Evolutionary conservation across 2,113 vertebrate genomes (phyloP).

Genomic region (Grus americana): DNA sequence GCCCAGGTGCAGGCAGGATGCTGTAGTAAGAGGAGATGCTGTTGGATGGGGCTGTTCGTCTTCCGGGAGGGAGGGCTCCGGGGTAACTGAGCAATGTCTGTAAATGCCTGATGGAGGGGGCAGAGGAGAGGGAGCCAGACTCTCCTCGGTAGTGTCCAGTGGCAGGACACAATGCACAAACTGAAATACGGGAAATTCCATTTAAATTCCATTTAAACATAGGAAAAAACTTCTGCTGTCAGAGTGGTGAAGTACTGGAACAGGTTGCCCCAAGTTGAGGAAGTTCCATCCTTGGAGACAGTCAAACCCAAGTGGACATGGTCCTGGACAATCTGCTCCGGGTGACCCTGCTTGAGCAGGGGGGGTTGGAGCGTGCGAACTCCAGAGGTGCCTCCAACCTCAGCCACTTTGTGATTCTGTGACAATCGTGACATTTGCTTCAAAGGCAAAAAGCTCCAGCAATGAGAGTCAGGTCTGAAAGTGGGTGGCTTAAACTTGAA

Average conservation of each 20-base stretch:
- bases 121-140: neutral
- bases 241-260: neutral
- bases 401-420: neutral
- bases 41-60: neutral
- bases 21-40: accelerated
- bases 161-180: neutral
- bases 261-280: neutral
- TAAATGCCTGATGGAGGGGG: neutral
- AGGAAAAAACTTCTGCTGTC: neutral
- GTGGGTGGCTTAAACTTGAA: neutral
- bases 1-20: neutral
- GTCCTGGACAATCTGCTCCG: neutral
- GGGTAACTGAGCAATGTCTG: neutral
- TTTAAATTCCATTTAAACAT: neutral
- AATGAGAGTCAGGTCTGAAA: neutral
- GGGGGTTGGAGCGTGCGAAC: neutral
- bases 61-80: accelerated
- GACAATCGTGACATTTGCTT: neutral
- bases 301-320: neutral
- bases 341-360: neutral
- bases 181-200: neutral
- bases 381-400: neutral
- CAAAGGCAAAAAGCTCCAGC: neutral
- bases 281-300: neutral
- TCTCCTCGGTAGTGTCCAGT: neutral